Base-by-base conservation (phyloP, 2,888 invertebrate genomes). In the Trichogramma evanescens region DNA sequence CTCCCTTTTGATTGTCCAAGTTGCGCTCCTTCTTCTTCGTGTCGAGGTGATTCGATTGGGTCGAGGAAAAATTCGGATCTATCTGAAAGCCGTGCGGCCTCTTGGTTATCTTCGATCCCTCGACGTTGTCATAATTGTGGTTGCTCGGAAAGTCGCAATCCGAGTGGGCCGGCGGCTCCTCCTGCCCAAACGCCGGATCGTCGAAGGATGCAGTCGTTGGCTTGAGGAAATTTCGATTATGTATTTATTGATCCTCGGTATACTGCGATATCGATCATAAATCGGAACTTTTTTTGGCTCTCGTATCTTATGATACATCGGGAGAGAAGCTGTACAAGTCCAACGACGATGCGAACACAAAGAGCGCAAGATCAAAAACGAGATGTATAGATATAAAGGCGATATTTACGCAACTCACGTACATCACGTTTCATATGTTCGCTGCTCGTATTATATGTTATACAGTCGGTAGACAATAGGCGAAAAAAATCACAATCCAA, bases 201-300 rank as follows among this genome's bases (percentile, higher is more conserved):
- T 63, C 63, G 49, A 56, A 56, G 42, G 66, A 58, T 43, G 60
- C 61, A 6, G 65, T 61, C 26, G 56, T 63, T 2, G 61, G 62
- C 67, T 67, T 50, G n/a, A 4, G 9, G 41, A 45, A 8, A 53
- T 4, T 38, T 10, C n/a, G 2, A 3, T 3, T 3, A 45, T 45
- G n/a, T 45, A 45, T 45, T 45, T 45, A 45, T 45, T 45, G 8
- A n/a, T 9, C 2, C n/a, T 26, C 26, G 26, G 26, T 26, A 26
- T 26, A 26, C 26, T 1, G 26, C 26, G 26, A 26, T 26, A 26
- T 26, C 26, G 26, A 26, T 26, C 26, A 26, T 26, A 26, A 26
- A 26, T 26, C 26, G 26, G 26, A 26, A 26, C 26, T 26, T 26
- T 26, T 26, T 26, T 26, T 2, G 26, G 26, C 26, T 26, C 26